Percentiles rank a stretch among this genome's conserved stretches.
Evolutionary conservation across 2,888 invertebrate genomes (phyloP).

Genomic region (Leptarthrus brevirostris): DNA sequence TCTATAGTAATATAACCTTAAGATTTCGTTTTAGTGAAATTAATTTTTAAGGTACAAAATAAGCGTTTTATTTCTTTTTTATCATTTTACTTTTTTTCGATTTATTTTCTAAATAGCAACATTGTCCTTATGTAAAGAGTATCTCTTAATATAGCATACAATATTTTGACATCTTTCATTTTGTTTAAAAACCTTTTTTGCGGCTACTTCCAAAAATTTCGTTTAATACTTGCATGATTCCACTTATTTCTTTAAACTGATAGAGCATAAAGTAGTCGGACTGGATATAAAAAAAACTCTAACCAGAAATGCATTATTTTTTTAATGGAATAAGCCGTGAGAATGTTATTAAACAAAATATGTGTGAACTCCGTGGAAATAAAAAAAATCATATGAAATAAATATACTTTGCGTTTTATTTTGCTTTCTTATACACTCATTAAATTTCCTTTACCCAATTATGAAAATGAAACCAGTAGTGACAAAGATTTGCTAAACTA

Average conservation of each 20-base stretch:
- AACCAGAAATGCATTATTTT: slow-evolving; percentile 39
- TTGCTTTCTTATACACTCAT: background rate
- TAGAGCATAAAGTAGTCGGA: slow-evolving; percentile 23
- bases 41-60: slow-evolving; percentile 27
- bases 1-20: background rate
- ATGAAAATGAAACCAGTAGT: too few relatives aligned
- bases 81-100: slow-evolving; percentile 14
- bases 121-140: slow-evolving; percentile 47
- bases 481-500: too few relatives aligned
- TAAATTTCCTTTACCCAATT: background rate
- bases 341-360: slow-evolving; percentile 48
- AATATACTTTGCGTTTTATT: background rate
- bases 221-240: slow-evolving; percentile 21
- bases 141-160: slow-evolving; percentile 39
- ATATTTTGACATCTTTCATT: slow-evolving; percentile 35
- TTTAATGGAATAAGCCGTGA: slow-evolving; percentile 49
- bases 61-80: slow-evolving; percentile 13
- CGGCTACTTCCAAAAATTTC: slow-evolving; percentile 35
- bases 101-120: slow-evolving; percentile 24
- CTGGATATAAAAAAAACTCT: slow-evolving; percentile 23
- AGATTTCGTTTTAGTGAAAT: slow-evolving; percentile 18
- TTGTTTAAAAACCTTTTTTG: slow-evolving; percentile 47
- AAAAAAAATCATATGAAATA: slow-evolving; percentile 42
- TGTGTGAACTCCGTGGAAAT: slow-evolving; percentile 48
- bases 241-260: background rate